Percentiles rank a stretch among this genome's conserved stretches.
Conservation (phyloP, 1,140 invertebrate genomes). For the Bradysia coprophila region DNA sequence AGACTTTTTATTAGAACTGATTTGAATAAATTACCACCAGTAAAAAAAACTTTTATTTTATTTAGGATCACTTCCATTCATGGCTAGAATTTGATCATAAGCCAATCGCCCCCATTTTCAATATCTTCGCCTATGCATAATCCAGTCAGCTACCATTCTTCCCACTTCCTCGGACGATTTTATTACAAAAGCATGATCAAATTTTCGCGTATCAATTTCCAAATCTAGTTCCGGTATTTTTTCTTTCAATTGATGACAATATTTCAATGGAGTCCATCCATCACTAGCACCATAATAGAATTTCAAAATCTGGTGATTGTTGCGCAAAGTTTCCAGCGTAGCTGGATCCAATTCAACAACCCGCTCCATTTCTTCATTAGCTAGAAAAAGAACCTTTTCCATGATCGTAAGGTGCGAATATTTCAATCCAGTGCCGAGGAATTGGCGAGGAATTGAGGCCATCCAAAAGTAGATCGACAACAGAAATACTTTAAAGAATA, state of each 20-base stretch:
- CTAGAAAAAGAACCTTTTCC: constrained; percentile 34
- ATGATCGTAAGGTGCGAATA: constrained; percentile 31
- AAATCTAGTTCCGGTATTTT: constrained; percentile 40
- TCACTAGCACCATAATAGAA: constrained; percentile 60
- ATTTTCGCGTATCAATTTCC: constrained; percentile 38
- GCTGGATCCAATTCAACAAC: constrained; percentile 37
- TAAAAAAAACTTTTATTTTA: too few relatives aligned
- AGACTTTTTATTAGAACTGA: too few relatives aligned
- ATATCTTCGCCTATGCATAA: too few relatives aligned
- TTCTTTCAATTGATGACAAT: constrained; percentile 37
- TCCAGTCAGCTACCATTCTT: constrained; percentile 32
- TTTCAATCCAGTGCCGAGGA: constrained; percentile 25
- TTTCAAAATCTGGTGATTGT: constrained; percentile 37
- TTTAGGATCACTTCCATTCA: too few relatives aligned
- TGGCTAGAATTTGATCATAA: too few relatives aligned
- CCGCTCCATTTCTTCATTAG: constrained; percentile 38
- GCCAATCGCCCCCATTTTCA: too few relatives aligned
- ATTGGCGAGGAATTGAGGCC: constrained; percentile 24
- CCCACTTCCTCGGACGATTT: constrained; percentile 39
- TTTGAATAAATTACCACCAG: too few relatives aligned
- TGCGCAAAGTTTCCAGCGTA: constrained; percentile 22
- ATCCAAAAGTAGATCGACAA: constrained; percentile 30
- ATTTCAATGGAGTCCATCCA: constrained; percentile 51
- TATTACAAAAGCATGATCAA: constrained; percentile 61
- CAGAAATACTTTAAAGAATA: constrained; percentile 26